Conservation (phyloP, 2,888 invertebrate species). For the Chrysolina oricalcia region DNA sequence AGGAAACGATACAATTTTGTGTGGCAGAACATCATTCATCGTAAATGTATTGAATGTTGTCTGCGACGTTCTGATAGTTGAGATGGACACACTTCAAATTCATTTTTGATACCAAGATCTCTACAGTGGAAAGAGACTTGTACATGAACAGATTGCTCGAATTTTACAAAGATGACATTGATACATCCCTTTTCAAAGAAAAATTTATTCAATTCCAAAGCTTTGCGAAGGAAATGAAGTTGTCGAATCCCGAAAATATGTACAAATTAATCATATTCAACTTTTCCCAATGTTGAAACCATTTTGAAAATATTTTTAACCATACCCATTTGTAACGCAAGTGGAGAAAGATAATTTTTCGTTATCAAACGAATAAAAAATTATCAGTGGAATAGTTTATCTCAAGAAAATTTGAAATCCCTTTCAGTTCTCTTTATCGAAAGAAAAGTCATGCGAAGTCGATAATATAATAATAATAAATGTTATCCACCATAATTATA, state of each 20-base stretch:
- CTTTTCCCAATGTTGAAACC: too few relatives aligned
- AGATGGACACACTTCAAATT: conserved; percentile 7
- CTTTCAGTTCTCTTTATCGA: too few relatives aligned
- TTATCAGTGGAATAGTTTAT: too few relatives aligned
- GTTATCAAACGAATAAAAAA: too few relatives aligned
- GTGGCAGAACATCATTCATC: conserved; percentile 4
- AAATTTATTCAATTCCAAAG: conserved; percentile 11
- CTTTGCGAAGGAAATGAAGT: neutral
- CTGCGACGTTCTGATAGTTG: conserved; percentile 15
- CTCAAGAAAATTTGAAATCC: too few relatives aligned
- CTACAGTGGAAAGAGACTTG: neutral
- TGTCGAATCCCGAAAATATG: conserved; percentile 14
- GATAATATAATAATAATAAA: too few relatives aligned
- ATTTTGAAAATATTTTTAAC: too few relatives aligned
- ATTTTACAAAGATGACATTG: too few relatives aligned
- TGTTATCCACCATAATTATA: too few relatives aligned
- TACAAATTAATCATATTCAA: neutral
- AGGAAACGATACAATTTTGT: conserved; percentile 10
- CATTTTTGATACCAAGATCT: conserved; percentile 3
- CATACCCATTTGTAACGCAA: too few relatives aligned
- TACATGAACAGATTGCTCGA: conserved; percentile 6
- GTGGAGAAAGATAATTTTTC: too few relatives aligned
- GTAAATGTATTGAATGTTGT: conserved; percentile 14
- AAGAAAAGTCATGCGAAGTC: too few relatives aligned
- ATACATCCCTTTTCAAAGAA: conserved; percentile 9